These are phyloP conservation scores for Apis dorsata DNA, from an alignment of 1,140 invertebrate species.

Conservation along the genomic window DNA sequence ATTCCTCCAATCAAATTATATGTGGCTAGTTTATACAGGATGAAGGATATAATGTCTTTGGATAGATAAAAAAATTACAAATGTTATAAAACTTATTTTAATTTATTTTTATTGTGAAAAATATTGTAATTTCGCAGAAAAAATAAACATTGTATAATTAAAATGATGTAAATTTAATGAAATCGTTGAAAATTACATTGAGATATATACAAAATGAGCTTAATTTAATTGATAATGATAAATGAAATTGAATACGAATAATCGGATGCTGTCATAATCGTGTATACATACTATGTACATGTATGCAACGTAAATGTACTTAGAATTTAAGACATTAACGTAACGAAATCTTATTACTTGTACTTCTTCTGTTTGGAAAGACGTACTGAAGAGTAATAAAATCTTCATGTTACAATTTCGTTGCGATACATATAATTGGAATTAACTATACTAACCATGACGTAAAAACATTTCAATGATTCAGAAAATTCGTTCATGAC, in stretches of 20 bases:
- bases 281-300: slow-evolving; percentile 37
- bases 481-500: slow-evolving; percentile 33
- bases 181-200: slow-evolving; percentile 61
- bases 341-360: slow-evolving; percentile 13
- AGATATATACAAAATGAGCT: slow-evolving; percentile 63
- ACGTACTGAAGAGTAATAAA: slow-evolving; percentile 18
- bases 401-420: slow-evolving; percentile 26
- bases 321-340: background rate
- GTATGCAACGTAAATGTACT: slow-evolving; percentile 14
- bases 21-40: too few relatives aligned
- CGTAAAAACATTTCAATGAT: slow-evolving; percentile 38
- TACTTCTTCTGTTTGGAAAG: slow-evolving; percentile 19
- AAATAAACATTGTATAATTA: slow-evolving; percentile 51
- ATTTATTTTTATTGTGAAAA: slow-evolving; percentile 8
- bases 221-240: slow-evolving; percentile 50
- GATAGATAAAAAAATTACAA: background rate
- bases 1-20: too few relatives aligned
- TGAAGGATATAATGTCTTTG: too few relatives aligned
- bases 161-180: slow-evolving; percentile 69
- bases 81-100: background rate
- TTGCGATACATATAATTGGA: slow-evolving; percentile 30
- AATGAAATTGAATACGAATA: slow-evolving; percentile 47
- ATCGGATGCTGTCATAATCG: slow-evolving; percentile 13
- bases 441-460: slow-evolving; percentile 7
- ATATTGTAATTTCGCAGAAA: background rate